Evolutionary conservation across 2,113 vertebrate genomes (phyloP).

Genomic region (Lampris incognitus): DNA sequence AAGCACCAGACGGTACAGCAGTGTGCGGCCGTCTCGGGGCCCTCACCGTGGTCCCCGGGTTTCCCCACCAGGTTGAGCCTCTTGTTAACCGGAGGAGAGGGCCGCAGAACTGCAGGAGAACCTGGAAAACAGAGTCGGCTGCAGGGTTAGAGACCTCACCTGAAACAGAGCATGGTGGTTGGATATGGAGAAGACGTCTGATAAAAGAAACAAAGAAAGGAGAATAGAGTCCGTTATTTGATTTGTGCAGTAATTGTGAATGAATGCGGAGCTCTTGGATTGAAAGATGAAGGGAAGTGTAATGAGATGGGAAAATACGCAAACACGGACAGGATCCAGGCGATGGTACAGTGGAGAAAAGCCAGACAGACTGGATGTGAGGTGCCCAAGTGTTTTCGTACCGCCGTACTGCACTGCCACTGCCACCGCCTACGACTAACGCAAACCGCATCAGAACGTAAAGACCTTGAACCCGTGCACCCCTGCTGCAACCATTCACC

Average conservation of each 20-base stretch:
- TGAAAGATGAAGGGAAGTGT: slow-evolving; percentile 1
- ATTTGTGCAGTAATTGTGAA: slow-evolving; percentile 38
- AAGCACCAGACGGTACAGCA: slow-evolving; percentile 11
- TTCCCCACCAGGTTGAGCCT: slow-evolving; percentile 74
- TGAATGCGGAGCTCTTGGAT: slow-evolving; percentile 14
- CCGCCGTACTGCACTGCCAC: slow-evolving; percentile 19
- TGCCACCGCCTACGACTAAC: slow-evolving; percentile 37
- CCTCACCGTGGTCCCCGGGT: slow-evolving; percentile 71
- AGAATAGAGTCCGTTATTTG: slow-evolving; percentile 55
- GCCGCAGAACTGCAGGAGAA: slow-evolving; percentile 49
- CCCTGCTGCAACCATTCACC: slow-evolving; percentile 11
- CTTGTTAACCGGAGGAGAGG: slow-evolving; percentile 59
- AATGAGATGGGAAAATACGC: slow-evolving; percentile 15
- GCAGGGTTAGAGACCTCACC: slow-evolving; percentile 43
- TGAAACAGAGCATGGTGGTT: slow-evolving; percentile 23
- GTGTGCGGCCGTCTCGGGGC: slow-evolving; percentile 14
- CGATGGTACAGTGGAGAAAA: slow-evolving; percentile 57
- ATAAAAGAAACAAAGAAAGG: slow-evolving; percentile 35
- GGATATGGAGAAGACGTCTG: background rate
- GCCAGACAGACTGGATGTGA: slow-evolving; percentile 47
- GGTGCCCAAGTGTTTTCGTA: slow-evolving; percentile 24
- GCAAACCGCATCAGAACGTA: slow-evolving; percentile 31
- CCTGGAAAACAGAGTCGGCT: slow-evolving; percentile 56
- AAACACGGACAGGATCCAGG: slow-evolving; percentile 44
- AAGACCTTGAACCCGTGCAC: slow-evolving; percentile 25